Base-by-base conservation (phyloP, 2,113 vertebrate genomes). In the Eudorcas thomsonii region DNA sequence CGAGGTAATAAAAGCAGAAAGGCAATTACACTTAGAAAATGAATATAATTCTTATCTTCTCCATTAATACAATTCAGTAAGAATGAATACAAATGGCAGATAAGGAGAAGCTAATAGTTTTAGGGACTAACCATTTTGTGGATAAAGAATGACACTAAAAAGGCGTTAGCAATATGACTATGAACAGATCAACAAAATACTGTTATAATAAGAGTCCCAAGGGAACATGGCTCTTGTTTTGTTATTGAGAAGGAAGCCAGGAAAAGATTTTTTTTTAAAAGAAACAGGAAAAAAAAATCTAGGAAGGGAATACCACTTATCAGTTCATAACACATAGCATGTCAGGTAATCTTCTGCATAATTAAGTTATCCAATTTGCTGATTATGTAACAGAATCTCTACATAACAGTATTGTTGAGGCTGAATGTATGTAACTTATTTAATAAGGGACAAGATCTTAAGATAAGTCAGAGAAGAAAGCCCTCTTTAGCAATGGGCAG, bases 391-490 rank as follows among this genome's bases (percentile, higher is more conserved):
- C n/a, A 92, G 60, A 81, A 74, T 94, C 43, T 90, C 94, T 93
- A 93, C 10, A 95, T 94, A 90, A 43, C 33, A 89, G 84, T 64
- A 94, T 82, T 94, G 54, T 80, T 59, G 16, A 95, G 36, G 36
- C 30, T 92, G 84, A 87, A 92, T 94, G 33, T 60, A 28, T 90
- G 0, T 60, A 96, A 97, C 55, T 77, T 77, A 95, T 17, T 95
- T 62, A 94, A 52, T 64, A 89, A 85, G 13, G 43, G 17, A 77
- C 10, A 97, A 88, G 50, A 96, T 77, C 74, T 54, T n/a, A 84
- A 94, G 23, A 21, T 90, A 90, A 84, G 39, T 43, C 67, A 97
- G 43, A 94, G 13, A 97, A 97, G 71, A 96, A 97, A 94, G 62
- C 12, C 80, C 96, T 84, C 48, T 84, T 91, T 54, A 92, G 54